Evolutionary conservation across 2,113 vertebrate genomes (phyloP).

Genomic region (Apodemus sylvaticus): DNA sequence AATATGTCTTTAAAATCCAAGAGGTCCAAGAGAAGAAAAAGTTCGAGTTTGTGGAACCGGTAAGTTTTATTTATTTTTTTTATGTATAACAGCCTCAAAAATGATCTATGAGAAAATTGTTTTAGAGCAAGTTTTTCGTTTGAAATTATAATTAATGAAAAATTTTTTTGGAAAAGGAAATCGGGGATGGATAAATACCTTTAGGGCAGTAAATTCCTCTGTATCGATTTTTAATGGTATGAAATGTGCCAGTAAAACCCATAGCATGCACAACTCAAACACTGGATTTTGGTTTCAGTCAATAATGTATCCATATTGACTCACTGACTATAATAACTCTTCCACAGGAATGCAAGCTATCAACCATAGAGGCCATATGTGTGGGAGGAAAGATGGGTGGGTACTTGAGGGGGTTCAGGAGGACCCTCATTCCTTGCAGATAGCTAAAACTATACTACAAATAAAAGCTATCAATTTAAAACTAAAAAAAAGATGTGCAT

Average conservation of each 20-base stretch:
- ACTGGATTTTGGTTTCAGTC: background rate
- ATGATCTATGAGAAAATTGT: background rate
- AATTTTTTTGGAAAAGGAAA: background rate
- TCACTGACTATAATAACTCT: background rate
- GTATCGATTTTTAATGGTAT: background rate
- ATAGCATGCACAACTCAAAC: background rate
- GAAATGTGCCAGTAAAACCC: background rate
- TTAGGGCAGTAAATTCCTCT: background rate
- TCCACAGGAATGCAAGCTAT: background rate
- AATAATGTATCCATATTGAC: background rate
- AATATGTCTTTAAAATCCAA: conserved; percentile 99
- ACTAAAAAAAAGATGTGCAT: background rate
- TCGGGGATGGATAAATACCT: background rate
- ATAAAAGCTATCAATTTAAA: background rate
- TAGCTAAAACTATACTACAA: background rate
- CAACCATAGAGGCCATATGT: background rate
- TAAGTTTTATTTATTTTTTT: conserved; percentile 78
- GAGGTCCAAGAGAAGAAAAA: conserved; percentile 99
- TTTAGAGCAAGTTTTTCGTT: background rate
- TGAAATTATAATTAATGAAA: background rate
- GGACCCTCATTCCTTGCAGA: background rate
- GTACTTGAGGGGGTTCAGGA: background rate
- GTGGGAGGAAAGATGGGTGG: too few species aligned
- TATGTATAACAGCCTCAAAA: background rate
- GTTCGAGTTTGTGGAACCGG: conserved; percentile 99